phyloP scores from a whole-genome alignment of 2,888 invertebrate genomes.

The Rotaria sp. region DNA sequence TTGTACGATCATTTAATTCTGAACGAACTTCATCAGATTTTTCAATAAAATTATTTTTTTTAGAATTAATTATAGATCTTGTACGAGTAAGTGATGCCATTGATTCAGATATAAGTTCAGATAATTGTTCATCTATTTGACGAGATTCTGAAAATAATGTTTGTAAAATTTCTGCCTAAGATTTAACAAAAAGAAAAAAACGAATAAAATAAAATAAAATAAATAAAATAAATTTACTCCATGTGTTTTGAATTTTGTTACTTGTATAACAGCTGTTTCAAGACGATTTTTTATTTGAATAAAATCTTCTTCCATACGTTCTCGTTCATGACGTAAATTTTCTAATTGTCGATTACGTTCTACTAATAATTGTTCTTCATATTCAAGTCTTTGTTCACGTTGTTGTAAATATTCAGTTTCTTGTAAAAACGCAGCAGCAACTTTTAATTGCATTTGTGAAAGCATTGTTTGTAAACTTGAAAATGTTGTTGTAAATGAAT shows the following conservation, averaged over 20 bases:
- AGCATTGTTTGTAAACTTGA: background rate
- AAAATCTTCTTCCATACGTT: conserved; percentile 2
- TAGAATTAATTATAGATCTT: background rate
- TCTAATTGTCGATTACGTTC: background rate
- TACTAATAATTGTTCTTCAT: background rate
- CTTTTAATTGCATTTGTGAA: conserved; percentile 5
- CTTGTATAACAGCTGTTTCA: background rate
- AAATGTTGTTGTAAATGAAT: background rate
- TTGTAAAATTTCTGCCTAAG: background rate
- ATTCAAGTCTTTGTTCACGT: conserved; percentile 8
- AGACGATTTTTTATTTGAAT: background rate
- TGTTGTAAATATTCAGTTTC: conserved; percentile 11
- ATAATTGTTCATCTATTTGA: background rate
- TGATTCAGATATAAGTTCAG: background rate
- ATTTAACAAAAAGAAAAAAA: background rate
- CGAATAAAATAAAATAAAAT: background rate
- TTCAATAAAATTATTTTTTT: background rate
- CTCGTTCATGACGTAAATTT: background rate
- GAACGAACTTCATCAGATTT: background rate
- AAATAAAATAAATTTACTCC: background rate
- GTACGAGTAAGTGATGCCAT: background rate
- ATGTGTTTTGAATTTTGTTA: background rate
- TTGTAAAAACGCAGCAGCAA: background rate
- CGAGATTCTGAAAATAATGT: background rate
- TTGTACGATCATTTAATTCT: background rate